Base-by-base conservation (phyloP, 2,797 vertebrate genomes). In the Cyprinella venusta region DNA sequence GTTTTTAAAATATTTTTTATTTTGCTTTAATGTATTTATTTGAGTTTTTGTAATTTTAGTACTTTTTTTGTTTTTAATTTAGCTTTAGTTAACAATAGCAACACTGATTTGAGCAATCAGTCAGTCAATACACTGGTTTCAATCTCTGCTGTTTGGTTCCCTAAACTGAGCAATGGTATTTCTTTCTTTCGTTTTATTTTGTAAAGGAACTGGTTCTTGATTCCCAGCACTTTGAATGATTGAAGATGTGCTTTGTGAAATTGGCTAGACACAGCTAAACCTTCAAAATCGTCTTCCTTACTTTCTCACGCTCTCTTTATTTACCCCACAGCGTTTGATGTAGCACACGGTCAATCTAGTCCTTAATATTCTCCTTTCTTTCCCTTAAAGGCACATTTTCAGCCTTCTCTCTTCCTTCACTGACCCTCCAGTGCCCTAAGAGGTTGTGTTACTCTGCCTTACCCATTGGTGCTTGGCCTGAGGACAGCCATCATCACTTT, bases 301-400 rank as follows among this genome's bases (percentile, higher is more conserved):
- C 45, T 33, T 45, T 76, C 45, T 52, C 79, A n/a, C 5, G 72
- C 52, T 79, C 18, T 81, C 75, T 78, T 40, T 81, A 40, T 65
- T 68, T 79, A 82, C 52, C 40, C 10, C 40, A 30, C 38, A 80
- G 63, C 76, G 1, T 76, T 50, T n/a, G 19, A 40, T 42, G 33
- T 50, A 61, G 52, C n/a, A 61, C 76, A 76, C 63, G 38, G 50
- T 76, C 48, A 81, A 61, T 70, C 69, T 12, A 61, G 38, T 79
- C 84, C 59, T 42, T 68, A 65, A 82, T 40, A 19, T 82, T 40
- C 74, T 77, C 70, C 82, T 79, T 85, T 38, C 65, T 76, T 76
- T 65, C 38, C 71, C 85, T 85, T 87, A 59, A 65, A 85, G 67
- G 65, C 63, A 36, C 52, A 42, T 52, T 21, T 61, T 75, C 38